A percentile compares a stretch with the other conserved stretches of the same genome.
These are phyloP conservation scores for Anolis sagrei DNA, from an alignment of 2,113 vertebrate species.

Conservation along the genomic window DNA sequence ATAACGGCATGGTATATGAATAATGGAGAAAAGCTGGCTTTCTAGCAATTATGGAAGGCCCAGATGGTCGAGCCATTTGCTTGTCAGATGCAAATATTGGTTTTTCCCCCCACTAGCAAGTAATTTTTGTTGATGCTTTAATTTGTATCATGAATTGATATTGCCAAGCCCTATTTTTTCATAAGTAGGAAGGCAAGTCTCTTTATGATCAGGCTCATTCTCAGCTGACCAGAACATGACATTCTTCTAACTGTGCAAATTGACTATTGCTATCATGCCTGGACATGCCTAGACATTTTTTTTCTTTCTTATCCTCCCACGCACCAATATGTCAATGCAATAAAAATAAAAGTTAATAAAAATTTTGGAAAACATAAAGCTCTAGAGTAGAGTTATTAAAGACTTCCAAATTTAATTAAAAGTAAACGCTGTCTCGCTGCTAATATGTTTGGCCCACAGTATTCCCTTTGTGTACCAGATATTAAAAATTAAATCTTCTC, in stretches of 20 bases:
- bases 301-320: conserved; percentile 1
- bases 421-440: conserved; percentile 15
- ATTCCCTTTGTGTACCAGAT: conserved; percentile 5
- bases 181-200: background rate
- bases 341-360: conserved; percentile 37
- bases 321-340: background rate
- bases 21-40: background rate
- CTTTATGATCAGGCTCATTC: background rate
- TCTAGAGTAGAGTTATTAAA: conserved; percentile 27
- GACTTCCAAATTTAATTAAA: conserved; percentile 36
- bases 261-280: background rate
- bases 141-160: background rate
- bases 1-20: background rate
- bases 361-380: background rate
- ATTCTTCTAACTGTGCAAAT: background rate
- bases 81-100: background rate
- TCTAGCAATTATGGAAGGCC: background rate
- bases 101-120: background rate
- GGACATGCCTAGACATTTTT: background rate
- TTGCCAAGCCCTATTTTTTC: background rate
- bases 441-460: conserved; percentile 36
- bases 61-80: background rate
- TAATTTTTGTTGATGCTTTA: background rate
- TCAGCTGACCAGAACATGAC: background rate
- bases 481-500: conserved; percentile 13